Conservation (phyloP, 2,888 invertebrate genomes). For the Eilema caniola region DNA sequence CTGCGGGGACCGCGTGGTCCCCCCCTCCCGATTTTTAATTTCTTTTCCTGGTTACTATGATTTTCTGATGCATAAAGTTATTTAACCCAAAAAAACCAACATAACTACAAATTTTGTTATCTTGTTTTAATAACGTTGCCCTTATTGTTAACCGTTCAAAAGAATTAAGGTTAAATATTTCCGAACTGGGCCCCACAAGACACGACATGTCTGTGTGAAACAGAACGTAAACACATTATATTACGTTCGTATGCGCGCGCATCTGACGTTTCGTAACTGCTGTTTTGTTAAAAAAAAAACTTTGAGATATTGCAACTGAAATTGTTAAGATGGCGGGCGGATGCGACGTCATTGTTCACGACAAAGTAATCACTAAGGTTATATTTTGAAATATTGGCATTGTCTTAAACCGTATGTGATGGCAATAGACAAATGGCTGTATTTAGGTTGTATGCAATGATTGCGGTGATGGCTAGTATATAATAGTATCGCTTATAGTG, state of each 20-base stretch:
- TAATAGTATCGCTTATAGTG: no score
- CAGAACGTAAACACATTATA: conserved; percentile 57
- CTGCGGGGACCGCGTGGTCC: no score
- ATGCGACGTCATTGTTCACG: conserved; percentile 46
- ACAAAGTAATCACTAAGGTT: conserved; percentile 37
- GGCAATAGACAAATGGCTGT: conserved; percentile 16
- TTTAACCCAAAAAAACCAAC: background rate
- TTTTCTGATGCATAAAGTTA: no score
- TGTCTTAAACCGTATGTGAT: conserved; percentile 12
- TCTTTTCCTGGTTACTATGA: no score
- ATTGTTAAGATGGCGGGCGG: conserved; percentile 42
- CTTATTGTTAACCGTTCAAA: conserved; percentile 11
- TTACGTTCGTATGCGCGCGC: conserved; percentile 45
- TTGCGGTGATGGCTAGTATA: background rate
- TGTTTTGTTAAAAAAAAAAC: conserved; percentile 49
- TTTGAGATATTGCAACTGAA: conserved; percentile 48
- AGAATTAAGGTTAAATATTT: conserved; percentile 37
- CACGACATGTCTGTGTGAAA: conserved; percentile 51
- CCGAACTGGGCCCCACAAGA: conserved; percentile 27
- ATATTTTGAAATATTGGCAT: conserved; percentile 29
- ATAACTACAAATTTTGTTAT: background rate
- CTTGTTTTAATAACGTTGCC: background rate
- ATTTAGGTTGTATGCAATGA: background rate
- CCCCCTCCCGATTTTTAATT: no score
- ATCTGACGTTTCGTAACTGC: conserved; percentile 41